phyloP scores from a whole-genome alignment of 2,797 vertebrate genomes.

The Echeneis naucrates region DNA sequence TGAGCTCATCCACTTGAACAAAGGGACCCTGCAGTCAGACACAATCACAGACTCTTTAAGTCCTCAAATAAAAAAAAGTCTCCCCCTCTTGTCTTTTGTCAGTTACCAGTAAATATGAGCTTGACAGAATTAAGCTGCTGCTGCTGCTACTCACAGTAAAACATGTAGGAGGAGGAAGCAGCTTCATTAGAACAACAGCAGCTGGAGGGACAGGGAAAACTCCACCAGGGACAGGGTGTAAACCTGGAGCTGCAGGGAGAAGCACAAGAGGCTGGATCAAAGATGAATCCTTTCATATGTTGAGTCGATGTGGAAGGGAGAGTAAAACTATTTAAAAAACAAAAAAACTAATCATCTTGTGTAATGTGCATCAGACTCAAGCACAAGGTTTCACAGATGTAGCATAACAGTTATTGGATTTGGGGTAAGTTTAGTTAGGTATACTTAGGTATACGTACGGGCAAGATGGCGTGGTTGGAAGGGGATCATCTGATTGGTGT shows the following conservation, averaged over 20 bases:
- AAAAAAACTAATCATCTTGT: not conserved
- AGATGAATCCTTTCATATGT: constrained; percentile 4
- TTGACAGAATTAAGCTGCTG: constrained; percentile 21
- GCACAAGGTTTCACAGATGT: not conserved
- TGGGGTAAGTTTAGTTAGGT: not conserved
- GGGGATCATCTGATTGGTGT: constrained; percentile 99
- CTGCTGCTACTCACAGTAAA: constrained; percentile 89
- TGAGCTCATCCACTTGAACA: constrained; percentile 98
- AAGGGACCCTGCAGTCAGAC: constrained; percentile 91
- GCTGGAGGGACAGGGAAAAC: constrained; percentile 98
- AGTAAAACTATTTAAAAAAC: not conserved
- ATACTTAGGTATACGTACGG: constrained; percentile 84
- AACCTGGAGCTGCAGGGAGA: constrained; percentile 89
- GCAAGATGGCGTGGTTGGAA: constrained; percentile 98
- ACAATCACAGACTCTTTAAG: constrained; percentile 36
- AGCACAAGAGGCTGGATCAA: constrained; percentile 19
- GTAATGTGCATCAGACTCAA: not conserved
- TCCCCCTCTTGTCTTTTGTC: not conserved
- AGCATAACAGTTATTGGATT: not conserved
- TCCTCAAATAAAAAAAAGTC: not conserved
- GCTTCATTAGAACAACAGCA: constrained; percentile 97
- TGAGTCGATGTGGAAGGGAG: not conserved
- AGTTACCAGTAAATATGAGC: constrained; percentile 19
- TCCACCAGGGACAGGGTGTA: constrained; percentile 97
- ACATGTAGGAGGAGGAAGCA: constrained; percentile 95